phyloP scores from a whole-genome alignment of 2,797 vertebrate genomes.

The Myoxocephalus aenaeus region DNA sequence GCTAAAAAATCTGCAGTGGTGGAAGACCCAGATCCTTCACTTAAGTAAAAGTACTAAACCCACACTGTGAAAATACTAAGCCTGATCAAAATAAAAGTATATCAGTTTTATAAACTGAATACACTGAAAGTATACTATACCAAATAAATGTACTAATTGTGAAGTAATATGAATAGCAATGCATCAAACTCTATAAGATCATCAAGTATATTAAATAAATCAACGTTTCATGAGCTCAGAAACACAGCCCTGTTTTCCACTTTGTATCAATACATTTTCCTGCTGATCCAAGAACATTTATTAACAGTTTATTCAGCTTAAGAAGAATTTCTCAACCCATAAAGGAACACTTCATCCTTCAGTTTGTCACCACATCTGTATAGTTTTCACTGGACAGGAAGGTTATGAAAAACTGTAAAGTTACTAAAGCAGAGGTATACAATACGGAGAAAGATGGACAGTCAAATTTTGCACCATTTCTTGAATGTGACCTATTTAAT shows the following conservation, averaged over 20 bases:
- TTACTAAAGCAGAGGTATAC: background rate
- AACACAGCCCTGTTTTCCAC: background rate
- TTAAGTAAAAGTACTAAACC: background rate
- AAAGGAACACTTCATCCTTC: background rate
- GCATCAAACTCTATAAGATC: background rate
- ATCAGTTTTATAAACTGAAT: background rate
- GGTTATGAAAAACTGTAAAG: background rate
- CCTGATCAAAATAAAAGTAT: background rate
- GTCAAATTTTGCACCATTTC: background rate
- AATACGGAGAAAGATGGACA: background rate
- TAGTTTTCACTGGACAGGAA: conserved; percentile 1
- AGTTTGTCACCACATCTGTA: background rate
- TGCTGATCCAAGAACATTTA: background rate
- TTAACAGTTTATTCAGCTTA: background rate
- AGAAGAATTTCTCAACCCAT: background rate
- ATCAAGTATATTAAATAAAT: background rate
- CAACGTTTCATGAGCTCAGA: background rate
- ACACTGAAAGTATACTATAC: background rate
- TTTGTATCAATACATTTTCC: background rate
- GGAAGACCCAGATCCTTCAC: background rate
- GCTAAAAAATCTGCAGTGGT: background rate
- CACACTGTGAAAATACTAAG: background rate
- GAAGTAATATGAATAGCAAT: background rate
- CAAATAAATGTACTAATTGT: background rate
- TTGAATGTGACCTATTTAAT: conserved; percentile 55